Percentiles rank a stretch among this genome's conserved stretches.
phyloP scores from a whole-genome alignment of 1,140 invertebrate species.

The Lysiphlebus fabarum region DNA sequence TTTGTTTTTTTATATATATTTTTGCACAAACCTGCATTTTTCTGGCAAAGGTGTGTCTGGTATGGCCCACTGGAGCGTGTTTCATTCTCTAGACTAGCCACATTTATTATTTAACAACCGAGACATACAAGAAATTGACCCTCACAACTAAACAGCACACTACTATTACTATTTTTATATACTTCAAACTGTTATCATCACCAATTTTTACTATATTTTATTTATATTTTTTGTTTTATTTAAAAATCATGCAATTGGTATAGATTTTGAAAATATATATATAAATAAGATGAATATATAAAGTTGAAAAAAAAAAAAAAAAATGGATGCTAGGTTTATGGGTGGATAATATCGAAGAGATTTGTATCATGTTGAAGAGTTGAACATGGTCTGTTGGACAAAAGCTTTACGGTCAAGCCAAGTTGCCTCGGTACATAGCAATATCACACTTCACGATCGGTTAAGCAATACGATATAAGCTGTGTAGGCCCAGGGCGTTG shows the following conservation, averaged over 20 bases:
- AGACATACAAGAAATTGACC: slow-evolving; percentile 26
- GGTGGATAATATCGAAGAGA: slow-evolving; percentile 1
- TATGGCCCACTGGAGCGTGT: slow-evolving; percentile 28
- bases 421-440: slow-evolving; percentile 11
- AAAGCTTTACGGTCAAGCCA: slow-evolving; percentile 15
- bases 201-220: neutral
- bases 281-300: neutral
- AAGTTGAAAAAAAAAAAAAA: neutral
- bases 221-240: neutral
- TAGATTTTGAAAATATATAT: neutral
- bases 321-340: neutral
- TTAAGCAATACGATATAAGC: slow-evolving; percentile 29
- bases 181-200: neutral
- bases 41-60: slow-evolving; percentile 27
- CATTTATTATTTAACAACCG: slow-evolving; percentile 16
- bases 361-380: neutral
- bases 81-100: neutral
- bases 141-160: neutral
- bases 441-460: slow-evolving; percentile 30
- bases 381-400: slow-evolving; percentile 2
- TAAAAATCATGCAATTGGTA: neutral
- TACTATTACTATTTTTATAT: no score
- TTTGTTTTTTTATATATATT: no score
- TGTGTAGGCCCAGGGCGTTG: slow-evolving; percentile 18
- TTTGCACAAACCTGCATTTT: slow-evolving; percentile 21